Evolutionary conservation across 2,113 vertebrate species (phyloP).

Genomic region (Mobula hypostoma): DNA sequence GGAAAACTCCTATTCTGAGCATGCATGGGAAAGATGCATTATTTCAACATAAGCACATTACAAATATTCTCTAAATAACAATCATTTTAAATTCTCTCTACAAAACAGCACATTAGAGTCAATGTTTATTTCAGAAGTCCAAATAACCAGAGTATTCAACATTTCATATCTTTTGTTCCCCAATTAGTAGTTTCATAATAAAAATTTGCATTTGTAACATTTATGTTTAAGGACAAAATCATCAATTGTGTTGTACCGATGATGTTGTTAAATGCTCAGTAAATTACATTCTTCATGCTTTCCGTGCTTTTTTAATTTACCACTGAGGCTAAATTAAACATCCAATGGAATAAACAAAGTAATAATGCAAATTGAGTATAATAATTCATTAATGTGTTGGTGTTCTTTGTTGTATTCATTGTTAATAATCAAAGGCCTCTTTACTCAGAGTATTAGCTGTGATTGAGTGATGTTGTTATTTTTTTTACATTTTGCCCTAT

Average conservation of each 20-base stretch:
- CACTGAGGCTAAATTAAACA: not conserved
- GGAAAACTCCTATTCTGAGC: not conserved
- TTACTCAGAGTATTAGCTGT: not conserved
- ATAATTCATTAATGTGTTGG: not conserved
- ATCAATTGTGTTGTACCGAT: not conserved
- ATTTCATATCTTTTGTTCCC: not conserved
- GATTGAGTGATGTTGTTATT: not conserved
- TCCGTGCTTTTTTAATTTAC: not conserved
- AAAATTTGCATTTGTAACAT: not conserved
- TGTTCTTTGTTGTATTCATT: not conserved
- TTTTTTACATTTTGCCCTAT: not conserved
- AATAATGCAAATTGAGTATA: not conserved
- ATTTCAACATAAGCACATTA: not conserved
- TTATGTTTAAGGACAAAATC: not conserved
- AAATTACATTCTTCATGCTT: not conserved
- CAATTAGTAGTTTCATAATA: not conserved
- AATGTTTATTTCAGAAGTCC: not conserved
- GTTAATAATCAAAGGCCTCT: not conserved
- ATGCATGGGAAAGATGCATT: not conserved
- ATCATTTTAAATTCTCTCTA: not conserved
- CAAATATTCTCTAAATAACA: not conserved
- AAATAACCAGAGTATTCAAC: not conserved
- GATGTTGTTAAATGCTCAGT: not conserved
- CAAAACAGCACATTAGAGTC: not conserved
- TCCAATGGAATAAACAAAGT: not conserved